Conservation (phyloP, 2,888 invertebrate genomes). For the Caenorhabditis plicata region DNA sequence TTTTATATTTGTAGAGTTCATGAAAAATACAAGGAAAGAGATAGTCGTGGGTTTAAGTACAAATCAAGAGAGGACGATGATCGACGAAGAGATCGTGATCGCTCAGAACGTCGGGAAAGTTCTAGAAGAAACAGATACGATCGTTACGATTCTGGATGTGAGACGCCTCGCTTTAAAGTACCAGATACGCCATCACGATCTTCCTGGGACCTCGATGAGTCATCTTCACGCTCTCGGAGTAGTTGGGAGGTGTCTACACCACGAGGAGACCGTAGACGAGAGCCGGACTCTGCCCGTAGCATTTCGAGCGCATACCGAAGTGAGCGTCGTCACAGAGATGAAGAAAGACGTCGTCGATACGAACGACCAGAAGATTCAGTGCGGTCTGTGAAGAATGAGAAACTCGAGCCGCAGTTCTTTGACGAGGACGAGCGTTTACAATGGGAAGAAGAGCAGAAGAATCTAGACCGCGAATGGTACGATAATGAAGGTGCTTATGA, state of each 20-base stretch:
- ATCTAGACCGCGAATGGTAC: constrained; percentile 92
- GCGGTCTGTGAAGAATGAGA: constrained; percentile 35
- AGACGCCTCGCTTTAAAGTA: constrained; percentile 50
- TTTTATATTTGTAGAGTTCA: constrained; percentile 16
- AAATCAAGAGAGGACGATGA: constrained; percentile 25
- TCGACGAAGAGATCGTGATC: constrained; percentile 22
- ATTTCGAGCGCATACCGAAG: constrained; percentile 52
- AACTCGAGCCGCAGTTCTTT: constrained; percentile 49
- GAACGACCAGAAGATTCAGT: constrained; percentile 32
- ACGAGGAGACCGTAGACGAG: constrained; percentile 10
- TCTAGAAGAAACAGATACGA: constrained; percentile 1
- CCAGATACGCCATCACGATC: constrained; percentile 59
- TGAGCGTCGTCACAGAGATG: constrained; percentile 42
- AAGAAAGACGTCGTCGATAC: constrained; percentile 20
- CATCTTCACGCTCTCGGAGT: constrained; percentile 14
- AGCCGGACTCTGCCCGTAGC: constrained; percentile 28
- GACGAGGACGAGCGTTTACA: constrained; percentile 76
- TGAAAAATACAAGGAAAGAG: constrained; percentile 34
- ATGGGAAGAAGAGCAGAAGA: constrained; percentile 87
- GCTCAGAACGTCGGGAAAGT: constrained; percentile 10
- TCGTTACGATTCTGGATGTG: too few species aligned
- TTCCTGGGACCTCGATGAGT: constrained; percentile 60
- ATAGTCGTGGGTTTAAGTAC: constrained; percentile 29
- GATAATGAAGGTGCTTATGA: constrained; percentile 83
- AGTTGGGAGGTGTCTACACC: constrained; percentile 93